phyloP scores from a whole-genome alignment of 2,888 invertebrate genomes.

The Linyphia triangularis region DNA sequence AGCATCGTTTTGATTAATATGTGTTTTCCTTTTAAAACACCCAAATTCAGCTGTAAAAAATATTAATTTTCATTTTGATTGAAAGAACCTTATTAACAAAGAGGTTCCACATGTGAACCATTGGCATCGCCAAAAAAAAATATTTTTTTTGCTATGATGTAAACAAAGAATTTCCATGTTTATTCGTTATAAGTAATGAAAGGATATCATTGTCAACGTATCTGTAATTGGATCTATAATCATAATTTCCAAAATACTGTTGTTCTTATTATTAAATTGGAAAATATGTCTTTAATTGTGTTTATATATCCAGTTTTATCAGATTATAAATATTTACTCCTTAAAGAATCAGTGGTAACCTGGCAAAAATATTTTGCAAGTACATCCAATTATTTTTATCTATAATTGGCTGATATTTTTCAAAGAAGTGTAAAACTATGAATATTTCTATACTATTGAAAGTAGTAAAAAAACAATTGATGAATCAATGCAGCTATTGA shows the following conservation, averaged over 20 bases:
- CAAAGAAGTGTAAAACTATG: too few relatives aligned
- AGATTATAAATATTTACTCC: slow-evolving; percentile 16
- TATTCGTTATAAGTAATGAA: background rate
- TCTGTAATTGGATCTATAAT: slow-evolving; percentile 38
- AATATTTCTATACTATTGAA: too few relatives aligned
- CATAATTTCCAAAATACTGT: slow-evolving; percentile 29
- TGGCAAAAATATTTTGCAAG: background rate
- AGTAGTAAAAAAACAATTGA: too few relatives aligned
- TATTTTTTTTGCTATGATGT: too few relatives aligned
- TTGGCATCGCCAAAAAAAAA: too few relatives aligned
- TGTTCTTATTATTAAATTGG: background rate
- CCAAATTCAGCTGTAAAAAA: too few relatives aligned
- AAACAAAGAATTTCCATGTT: background rate
- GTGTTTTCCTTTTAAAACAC: too few relatives aligned
- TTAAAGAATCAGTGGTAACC: background rate
- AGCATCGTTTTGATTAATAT: too few relatives aligned
- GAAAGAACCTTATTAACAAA: too few relatives aligned
- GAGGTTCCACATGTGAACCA: too few relatives aligned
- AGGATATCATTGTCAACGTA: background rate
- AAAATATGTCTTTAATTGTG: slow-evolving; percentile 9
- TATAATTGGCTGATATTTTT: background rate
- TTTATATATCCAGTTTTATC: slow-evolving; percentile 18
- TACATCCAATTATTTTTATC: slow-evolving; percentile 13
- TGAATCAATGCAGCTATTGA: too few relatives aligned
- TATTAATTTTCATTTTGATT: too few relatives aligned